phyloP scores from a whole-genome alignment of 2,888 invertebrate genomes.

The Ceramica pisi region DNA sequence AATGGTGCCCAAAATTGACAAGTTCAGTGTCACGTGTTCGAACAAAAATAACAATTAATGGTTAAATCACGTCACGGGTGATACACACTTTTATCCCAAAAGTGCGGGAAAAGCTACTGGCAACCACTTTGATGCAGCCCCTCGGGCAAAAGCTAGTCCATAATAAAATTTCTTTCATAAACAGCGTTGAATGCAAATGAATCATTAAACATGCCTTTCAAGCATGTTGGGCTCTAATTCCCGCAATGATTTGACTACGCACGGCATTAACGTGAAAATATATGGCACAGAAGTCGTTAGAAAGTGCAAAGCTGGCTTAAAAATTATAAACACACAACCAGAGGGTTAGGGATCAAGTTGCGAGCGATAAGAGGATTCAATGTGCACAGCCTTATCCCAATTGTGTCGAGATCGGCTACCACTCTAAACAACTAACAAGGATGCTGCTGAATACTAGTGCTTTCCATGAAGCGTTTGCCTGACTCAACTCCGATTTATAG shows the following conservation, averaged over 20 bases:
- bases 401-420: too few relatives aligned
- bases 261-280: conserved; percentile 55
- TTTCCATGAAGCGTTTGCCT: too few relatives aligned
- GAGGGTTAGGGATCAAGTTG: conserved; percentile 13
- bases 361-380: conserved; percentile 4
- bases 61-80: too few relatives aligned
- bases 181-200: conserved; percentile 41
- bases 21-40: too few relatives aligned
- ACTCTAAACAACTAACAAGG: too few relatives aligned
- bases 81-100: too few relatives aligned
- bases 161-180: conserved; percentile 21
- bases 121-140: not conserved
- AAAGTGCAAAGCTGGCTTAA: conserved; percentile 67
- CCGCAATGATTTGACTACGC: conserved; percentile 59
- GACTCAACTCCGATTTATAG: too few relatives aligned
- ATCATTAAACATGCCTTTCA: conserved; percentile 58
- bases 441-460: too few relatives aligned
- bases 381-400: too few relatives aligned
- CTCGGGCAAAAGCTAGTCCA: not conserved
- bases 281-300: conserved; percentile 60
- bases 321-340: conserved; percentile 67
- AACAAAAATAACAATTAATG: too few relatives aligned
- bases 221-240: conserved; percentile 51
- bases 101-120: too few relatives aligned
- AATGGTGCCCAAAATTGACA: too few relatives aligned